Evolutionary conservation across 92 coral and sea anemone genomes (phyloP), one percentile per base, ranked within the genome.

Genomic region (Epizoanthus rinbou): DNA sequence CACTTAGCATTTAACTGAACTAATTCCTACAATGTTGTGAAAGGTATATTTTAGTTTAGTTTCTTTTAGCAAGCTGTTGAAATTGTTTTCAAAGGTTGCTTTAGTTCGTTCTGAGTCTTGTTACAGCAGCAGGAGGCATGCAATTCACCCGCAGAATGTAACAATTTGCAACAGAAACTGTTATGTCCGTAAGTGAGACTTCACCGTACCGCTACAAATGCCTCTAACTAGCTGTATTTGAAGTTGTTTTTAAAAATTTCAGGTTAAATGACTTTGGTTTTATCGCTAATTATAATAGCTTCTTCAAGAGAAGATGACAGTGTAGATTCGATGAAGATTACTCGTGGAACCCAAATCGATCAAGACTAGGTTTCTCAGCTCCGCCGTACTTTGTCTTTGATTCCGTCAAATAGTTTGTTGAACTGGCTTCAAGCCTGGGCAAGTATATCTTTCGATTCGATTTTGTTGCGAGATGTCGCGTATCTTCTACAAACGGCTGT

Each of bases 371-470:
- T 78, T 78, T 78, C 18, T 9, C 37, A 22, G 70, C 39, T 78
- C 25, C 41, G 11, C 56, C 82, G 33, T 28, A 71, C 28, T 41
- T 19, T 39, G 53, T 41, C 28, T 41, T 19, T 18, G 53, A 43
- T 71, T 71, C 43, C 33, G 15, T 45, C 25, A 41, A 17, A 56
- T 41, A 71, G 14, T 45, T 43, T 28, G 76, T 71, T 33, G 73
- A 50, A 50, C 54, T 10, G 2, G 54, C 54, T 6, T 50, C 15
- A 1, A 78, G 69, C 14, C 58, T 78, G 43, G 82, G 82, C 18
- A 78, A 78, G 62, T 78, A 78, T 78, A 78, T 78, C 39, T 78
- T 78, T 22, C 59, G 82, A 78, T 78, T 78, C 37, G 82, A 78
- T 62, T 78, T 78, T 78, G 82, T 78, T 63, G 82, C 62, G 13